These are phyloP conservation scores for Stegophylla sp. DNA, from an alignment of 2,888 invertebrate genomes.

Conservation along the genomic window DNA sequence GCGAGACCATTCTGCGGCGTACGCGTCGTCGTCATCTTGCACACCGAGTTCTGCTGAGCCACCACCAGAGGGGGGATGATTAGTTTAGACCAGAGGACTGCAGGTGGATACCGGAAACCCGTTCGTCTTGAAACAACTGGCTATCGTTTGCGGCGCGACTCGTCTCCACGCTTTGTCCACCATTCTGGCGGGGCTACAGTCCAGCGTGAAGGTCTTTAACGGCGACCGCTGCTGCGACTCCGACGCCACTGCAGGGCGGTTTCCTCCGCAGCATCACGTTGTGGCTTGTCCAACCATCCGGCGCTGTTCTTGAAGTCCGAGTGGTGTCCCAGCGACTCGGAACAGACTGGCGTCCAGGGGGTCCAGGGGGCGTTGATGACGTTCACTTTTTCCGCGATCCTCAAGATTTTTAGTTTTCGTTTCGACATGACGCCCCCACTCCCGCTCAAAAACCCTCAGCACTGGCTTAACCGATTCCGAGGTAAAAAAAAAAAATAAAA, in stretches of 20 bases:
- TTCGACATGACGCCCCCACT: neutral
- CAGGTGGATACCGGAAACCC: neutral
- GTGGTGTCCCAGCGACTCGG: conserved; percentile 7
- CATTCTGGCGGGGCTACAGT: neutral
- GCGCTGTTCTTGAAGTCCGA: conserved; percentile 3
- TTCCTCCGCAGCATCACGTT: neutral
- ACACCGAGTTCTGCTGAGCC: too few relatives aligned
- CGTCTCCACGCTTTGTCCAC: conserved; percentile 14
- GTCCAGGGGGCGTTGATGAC: neutral
- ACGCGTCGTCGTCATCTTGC: too few relatives aligned
- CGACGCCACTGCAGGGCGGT: neutral
- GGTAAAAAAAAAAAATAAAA: too few relatives aligned
- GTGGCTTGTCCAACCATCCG: conserved; percentile 17
- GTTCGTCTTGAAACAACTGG: neutral
- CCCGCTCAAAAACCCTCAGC: too few relatives aligned
- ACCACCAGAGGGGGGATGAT: too few relatives aligned
- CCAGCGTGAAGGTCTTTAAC: neutral
- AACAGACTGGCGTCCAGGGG: conserved; percentile 11
- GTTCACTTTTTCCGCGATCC: conserved; percentile 19
- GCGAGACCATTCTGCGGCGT: neutral
- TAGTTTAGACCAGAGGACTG: neutral
- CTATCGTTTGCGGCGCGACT: neutral
- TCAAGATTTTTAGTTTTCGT: conserved; percentile 23
- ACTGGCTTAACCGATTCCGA: too few relatives aligned
- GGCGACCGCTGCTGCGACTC: neutral